phyloP scores from a whole-genome alignment of 1,140 invertebrate genomes.

The Drosophila grimshawi region DNA sequence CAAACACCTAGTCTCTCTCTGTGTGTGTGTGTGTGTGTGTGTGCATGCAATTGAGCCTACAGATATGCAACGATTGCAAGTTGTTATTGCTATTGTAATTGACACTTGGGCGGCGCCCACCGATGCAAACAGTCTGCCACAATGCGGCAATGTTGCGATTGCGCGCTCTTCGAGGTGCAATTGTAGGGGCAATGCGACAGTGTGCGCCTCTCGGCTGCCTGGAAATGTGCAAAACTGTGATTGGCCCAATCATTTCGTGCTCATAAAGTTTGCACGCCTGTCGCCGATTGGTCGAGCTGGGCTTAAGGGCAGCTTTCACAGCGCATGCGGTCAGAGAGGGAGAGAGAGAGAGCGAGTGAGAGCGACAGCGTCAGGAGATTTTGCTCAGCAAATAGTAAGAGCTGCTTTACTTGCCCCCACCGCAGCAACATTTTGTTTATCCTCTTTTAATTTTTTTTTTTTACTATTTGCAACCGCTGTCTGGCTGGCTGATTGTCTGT shows the following conservation, averaged over 20 bases:
- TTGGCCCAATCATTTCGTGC: slow-evolving; percentile 47
- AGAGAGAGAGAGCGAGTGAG: slow-evolving; percentile 26
- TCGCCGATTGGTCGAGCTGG: slow-evolving; percentile 55
- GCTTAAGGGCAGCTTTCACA: slow-evolving; percentile 64
- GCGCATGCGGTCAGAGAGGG: slow-evolving; percentile 69
- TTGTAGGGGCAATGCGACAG: slow-evolving; percentile 62
- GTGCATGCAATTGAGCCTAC: slow-evolving; percentile 69
- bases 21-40: slow-evolving; percentile 29
- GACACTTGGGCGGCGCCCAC: slow-evolving; percentile 76
- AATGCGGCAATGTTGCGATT: slow-evolving; percentile 47
- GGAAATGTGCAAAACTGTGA: slow-evolving; percentile 71
- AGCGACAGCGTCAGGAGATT: slow-evolving; percentile 20
- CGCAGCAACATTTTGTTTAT: slow-evolving; percentile 48
- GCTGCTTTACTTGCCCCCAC: slow-evolving; percentile 41
- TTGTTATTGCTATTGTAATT: slow-evolving; percentile 68
- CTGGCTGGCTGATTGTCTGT: slow-evolving; percentile 25
- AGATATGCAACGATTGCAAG: slow-evolving; percentile 68
- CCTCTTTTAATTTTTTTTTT: slow-evolving; percentile 43
- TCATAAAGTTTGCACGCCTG: slow-evolving; percentile 57
- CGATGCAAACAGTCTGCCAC: slow-evolving; percentile 60
- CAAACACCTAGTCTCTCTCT: slow-evolving; percentile 55
- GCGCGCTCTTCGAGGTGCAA: slow-evolving; percentile 58
- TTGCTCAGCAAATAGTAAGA: slow-evolving; percentile 78
- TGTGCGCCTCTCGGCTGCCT: slow-evolving; percentile 31
- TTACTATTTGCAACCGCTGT: slow-evolving; percentile 33